Percentiles rank a stretch among this genome's conserved stretches.
Evolutionary conservation across 2,797 vertebrate species (phyloP).

Genomic region (Rhynchonycteris naso): DNA sequence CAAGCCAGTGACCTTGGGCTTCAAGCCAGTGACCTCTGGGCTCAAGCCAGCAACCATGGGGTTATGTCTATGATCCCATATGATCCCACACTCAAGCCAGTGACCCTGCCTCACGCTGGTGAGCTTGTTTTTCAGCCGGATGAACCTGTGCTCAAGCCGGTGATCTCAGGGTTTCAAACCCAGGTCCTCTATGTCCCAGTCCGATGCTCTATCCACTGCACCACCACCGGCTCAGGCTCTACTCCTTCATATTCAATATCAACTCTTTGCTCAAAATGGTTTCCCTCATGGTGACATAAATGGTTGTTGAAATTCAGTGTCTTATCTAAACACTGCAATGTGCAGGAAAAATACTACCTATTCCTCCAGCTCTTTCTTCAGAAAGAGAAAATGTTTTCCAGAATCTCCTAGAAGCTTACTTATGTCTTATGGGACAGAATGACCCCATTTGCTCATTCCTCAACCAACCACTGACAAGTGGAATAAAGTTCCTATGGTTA

Average conservation of each 20-base stretch:
- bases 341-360: neutral
- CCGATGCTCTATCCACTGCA: too few relatives aligned
- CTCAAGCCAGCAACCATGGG: too few relatives aligned
- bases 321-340: neutral
- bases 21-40: too few relatives aligned
- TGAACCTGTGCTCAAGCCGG: too few relatives aligned
- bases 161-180: too few relatives aligned
- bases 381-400: constrained; percentile 23
- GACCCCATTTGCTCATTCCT: neutral
- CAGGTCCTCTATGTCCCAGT: too few relatives aligned
- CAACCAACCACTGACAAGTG: neutral
- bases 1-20: too few relatives aligned
- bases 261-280: neutral
- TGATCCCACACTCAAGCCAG: too few relatives aligned
- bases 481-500: neutral
- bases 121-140: too few relatives aligned
- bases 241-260: neutral
- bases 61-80: too few relatives aligned
- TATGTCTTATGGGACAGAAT: neutral
- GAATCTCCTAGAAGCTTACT: neutral
- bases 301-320: neutral
- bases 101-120: too few relatives aligned
- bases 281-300: neutral
- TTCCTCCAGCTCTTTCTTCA: constrained; percentile 1
- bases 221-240: too few relatives aligned